These are phyloP conservation scores for Orchesellides sinensis DNA, from an alignment of 2,888 invertebrate genomes.

Conservation along the genomic window DNA sequence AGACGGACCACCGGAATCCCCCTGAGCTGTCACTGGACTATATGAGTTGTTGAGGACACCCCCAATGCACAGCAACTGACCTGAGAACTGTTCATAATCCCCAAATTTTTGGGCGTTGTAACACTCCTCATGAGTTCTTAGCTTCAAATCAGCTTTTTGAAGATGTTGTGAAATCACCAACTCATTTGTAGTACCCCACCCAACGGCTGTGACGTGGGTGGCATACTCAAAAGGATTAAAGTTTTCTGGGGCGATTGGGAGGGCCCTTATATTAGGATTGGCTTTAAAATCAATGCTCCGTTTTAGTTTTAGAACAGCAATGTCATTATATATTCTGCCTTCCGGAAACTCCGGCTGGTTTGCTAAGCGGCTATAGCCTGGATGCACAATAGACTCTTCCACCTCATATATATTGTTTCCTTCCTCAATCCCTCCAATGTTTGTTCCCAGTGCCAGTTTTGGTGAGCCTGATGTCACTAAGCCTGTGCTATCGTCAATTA, in stretches of 20 bases:
- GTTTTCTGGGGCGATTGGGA: slow-evolving; percentile 35
- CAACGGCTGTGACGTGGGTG: neutral
- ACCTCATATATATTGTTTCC: neutral
- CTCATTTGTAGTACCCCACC: slow-evolving; percentile 18
- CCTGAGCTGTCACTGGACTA: slow-evolving; percentile 21
- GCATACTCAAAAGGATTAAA: neutral
- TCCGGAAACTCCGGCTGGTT: neutral
- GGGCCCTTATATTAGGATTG: slow-evolving; percentile 15
- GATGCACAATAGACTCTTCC: neutral
- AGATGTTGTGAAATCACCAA: neutral
- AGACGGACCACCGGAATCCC: slow-evolving; percentile 44
- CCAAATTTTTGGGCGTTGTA: neutral
- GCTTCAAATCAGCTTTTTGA: slow-evolving; percentile 19
- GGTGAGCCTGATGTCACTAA: neutral
- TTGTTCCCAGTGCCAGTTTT: neutral
- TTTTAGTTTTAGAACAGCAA: slow-evolving; percentile 4
- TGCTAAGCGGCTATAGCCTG: slow-evolving; percentile 5
- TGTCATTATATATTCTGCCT: neutral
- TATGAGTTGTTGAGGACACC: slow-evolving; percentile 1
- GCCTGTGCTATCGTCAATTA: neutral
- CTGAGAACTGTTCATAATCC: neutral
- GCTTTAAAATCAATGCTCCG: slow-evolving; percentile 27
- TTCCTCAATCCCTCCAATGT: neutral
- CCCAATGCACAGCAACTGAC: slow-evolving; percentile 35
- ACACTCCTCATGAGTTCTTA: neutral